A percentile compares a stretch with the other conserved stretches of the same genome.
Evolutionary conservation across 2,888 invertebrate genomes (phyloP).

Genomic region (Morinoia aosen): DNA sequence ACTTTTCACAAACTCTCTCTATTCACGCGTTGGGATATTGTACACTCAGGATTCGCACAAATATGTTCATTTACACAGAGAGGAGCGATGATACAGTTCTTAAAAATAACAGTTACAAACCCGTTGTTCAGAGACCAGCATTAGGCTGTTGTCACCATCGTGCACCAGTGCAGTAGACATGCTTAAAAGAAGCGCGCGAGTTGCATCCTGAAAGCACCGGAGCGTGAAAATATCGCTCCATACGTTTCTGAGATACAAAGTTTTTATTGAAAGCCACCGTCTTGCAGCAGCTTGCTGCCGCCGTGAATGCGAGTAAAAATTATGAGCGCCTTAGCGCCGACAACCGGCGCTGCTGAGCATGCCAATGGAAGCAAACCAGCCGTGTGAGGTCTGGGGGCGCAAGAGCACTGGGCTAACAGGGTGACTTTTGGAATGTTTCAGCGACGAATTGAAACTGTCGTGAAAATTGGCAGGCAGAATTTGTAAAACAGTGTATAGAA

Average conservation of each 20-base stretch:
- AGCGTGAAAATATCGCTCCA: background rate
- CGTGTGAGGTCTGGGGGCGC: background rate
- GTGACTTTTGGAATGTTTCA: background rate
- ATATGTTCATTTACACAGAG: background rate
- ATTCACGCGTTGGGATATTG: background rate
- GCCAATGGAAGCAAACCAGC: constrained; percentile 1
- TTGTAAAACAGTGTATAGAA: background rate
- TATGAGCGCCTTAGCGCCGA: background rate
- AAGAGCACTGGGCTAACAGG: background rate
- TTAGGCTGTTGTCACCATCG: background rate
- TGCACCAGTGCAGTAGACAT: background rate
- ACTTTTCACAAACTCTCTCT: background rate
- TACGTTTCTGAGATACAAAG: constrained; percentile 4
- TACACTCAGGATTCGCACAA: background rate
- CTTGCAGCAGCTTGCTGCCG: background rate
- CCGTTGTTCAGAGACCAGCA: background rate
- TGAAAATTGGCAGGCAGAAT: too few species aligned
- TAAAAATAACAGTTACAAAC: background rate
- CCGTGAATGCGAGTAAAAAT: background rate
- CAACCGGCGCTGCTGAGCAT: background rate
- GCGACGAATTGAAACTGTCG: background rate
- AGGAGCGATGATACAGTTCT: background rate
- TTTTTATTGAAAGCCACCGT: constrained; percentile 2
- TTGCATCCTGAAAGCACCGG: background rate
- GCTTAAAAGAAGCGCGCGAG: background rate